Evolutionary conservation across 2,797 vertebrate species (phyloP).

Genomic region (Enteromius argenteus): DNA sequence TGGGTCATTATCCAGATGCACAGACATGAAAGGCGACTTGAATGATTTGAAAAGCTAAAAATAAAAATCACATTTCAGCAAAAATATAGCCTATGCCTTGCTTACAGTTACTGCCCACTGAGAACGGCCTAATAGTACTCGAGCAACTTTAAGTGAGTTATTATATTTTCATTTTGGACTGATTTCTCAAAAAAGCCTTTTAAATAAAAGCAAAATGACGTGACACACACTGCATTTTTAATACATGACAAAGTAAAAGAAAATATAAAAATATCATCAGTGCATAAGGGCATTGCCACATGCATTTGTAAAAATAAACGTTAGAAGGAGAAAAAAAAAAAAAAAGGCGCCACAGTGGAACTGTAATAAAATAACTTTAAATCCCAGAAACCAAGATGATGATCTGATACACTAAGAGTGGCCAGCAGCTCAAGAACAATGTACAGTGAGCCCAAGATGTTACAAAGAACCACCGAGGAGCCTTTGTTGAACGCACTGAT

Average conservation of each 20-base stretch:
- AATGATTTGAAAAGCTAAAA: neutral
- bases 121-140: neutral
- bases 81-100: neutral
- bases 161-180: neutral
- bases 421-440: neutral
- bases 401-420: neutral
- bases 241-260: neutral
- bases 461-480: neutral
- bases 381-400: neutral
- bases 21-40: neutral
- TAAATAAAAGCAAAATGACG: neutral
- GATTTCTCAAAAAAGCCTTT: neutral
- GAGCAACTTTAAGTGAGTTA: neutral
- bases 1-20: slow-evolving; percentile 18
- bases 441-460: neutral
- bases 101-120: neutral
- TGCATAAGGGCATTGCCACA: neutral
- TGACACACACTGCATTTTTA: neutral
- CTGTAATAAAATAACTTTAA: neutral
- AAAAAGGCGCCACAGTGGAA: neutral
- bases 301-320: neutral
- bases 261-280: neutral
- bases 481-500: neutral
- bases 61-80: neutral
- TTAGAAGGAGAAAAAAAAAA: neutral